Conservation (phyloP, 2,888 invertebrate genomes). For the Ophioninae sp. region DNA sequence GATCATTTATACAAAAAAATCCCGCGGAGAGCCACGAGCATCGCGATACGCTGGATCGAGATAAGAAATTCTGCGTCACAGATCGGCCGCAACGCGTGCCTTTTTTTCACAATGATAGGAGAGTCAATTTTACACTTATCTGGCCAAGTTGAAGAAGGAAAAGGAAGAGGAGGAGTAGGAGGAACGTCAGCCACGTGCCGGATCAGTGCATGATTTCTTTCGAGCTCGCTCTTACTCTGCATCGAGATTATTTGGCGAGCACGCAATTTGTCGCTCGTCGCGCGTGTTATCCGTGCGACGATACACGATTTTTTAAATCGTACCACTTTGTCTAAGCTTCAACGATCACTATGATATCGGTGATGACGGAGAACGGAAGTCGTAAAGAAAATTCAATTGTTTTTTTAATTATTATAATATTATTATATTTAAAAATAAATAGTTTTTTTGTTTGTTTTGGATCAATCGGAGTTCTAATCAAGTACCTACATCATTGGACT, state of each 20-base stretch:
- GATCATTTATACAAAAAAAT: slow-evolving; percentile 72
- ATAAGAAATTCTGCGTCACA: slow-evolving; percentile 57
- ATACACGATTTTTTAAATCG: slow-evolving; percentile 14
- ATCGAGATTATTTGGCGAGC: slow-evolving; percentile 52
- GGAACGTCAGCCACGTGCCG: slow-evolving; percentile 35
- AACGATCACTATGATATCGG: not conserved
- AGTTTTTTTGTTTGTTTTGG: no score
- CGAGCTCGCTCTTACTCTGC: slow-evolving; percentile 14
- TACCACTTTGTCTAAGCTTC: not conserved
- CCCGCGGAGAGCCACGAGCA: slow-evolving; percentile 60
- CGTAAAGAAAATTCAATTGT: not conserved
- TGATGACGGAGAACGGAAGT: not conserved
- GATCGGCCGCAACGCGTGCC: not conserved
- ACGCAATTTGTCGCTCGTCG: slow-evolving; percentile 45
- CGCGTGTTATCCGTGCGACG: slow-evolving; percentile 57
- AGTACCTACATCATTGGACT: no score
- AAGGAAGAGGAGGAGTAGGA: slow-evolving; percentile 34
- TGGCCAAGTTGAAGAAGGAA: slow-evolving; percentile 20
- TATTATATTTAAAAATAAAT: no score
- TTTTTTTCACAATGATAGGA: not conserved
- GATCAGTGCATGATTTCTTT: slow-evolving; percentile 43
- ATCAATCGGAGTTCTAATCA: no score
- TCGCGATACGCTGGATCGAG: slow-evolving; percentile 31
- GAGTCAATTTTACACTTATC: slow-evolving; percentile 13
- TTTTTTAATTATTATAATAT: not conserved